These are phyloP conservation scores for Adineta ricciae DNA, from an alignment of 2,888 invertebrate genomes.

Conservation along the genomic window DNA sequence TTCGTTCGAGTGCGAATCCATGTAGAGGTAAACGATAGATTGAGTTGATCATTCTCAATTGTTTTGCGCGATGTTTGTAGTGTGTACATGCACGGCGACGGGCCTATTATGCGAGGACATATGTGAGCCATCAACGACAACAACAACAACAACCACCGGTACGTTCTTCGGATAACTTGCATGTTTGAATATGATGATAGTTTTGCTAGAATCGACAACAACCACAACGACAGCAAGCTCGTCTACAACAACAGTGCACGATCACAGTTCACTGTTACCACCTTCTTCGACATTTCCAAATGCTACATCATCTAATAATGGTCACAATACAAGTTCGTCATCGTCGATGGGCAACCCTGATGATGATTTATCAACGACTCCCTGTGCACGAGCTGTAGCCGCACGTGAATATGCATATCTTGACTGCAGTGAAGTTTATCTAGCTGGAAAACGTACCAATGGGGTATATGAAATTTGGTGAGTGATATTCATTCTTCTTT, in stretches of 20 bases:
- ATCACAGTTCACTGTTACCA: background rate
- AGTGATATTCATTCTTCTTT: background rate
- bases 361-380: background rate
- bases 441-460: background rate
- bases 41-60: no score
- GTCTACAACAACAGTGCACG: background rate
- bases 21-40: background rate
- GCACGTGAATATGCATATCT: background rate
- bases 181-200: background rate
- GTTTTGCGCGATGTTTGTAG: background rate
- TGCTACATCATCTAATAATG: background rate
- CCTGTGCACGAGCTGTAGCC: background rate
- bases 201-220: background rate
- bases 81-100: background rate
- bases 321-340: background rate
- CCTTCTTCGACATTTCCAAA: background rate
- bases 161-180: no score
- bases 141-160: background rate
- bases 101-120: background rate
- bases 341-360: background rate
- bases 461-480: conserved; percentile 14
- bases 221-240: background rate
- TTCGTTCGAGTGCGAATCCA: background rate
- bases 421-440: conserved; percentile 10
- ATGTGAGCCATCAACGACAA: background rate